These are phyloP conservation scores for Leptinotarsa haldemani DNA, from an alignment of 2,888 invertebrate species.

Conservation along the genomic window DNA sequence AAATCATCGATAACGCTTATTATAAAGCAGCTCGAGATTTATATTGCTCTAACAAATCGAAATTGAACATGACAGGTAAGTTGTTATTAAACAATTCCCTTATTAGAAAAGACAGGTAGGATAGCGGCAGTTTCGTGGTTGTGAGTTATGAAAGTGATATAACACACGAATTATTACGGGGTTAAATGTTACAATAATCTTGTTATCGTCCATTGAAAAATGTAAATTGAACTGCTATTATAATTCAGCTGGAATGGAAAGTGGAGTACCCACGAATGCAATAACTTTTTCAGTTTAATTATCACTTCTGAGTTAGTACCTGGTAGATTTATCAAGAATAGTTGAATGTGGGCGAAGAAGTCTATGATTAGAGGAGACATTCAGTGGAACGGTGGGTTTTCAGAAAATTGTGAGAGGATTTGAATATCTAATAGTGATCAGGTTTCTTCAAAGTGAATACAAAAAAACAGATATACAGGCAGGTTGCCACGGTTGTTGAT, in stretches of 20 bases:
- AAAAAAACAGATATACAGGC: no score
- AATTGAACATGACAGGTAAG: slow-evolving; percentile 2
- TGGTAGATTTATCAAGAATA: slow-evolving; percentile 6
- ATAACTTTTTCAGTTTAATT: slow-evolving; percentile 13
- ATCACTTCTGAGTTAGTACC: slow-evolving; percentile 3
- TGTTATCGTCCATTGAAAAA: slow-evolving; percentile 30
- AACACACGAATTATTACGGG: slow-evolving; percentile 25
- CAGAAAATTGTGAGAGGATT: no score
- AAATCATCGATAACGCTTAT: slow-evolving; percentile 3
- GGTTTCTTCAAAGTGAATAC: no score
- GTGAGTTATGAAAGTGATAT: slow-evolving; percentile 16
- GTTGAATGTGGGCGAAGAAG: slow-evolving; percentile 2
- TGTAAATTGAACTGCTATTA: slow-evolving; percentile 9
- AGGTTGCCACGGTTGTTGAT: no score
- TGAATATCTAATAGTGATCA: no score
- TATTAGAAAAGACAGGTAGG: slow-evolving; percentile 18
- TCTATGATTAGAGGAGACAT: background rate
- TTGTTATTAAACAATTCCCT: slow-evolving; percentile 24
- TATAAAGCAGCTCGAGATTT: slow-evolving; percentile 3
- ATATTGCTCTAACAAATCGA: background rate
- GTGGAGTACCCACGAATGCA: slow-evolving; percentile 10
- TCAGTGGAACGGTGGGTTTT: no score
- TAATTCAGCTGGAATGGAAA: slow-evolving; percentile 10
- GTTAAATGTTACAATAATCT: slow-evolving; percentile 38
- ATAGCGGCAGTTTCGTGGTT: background rate